Evolutionary conservation across 2,888 invertebrate species (phyloP).

Genomic region (Amphipyra tragopoginis): DNA sequence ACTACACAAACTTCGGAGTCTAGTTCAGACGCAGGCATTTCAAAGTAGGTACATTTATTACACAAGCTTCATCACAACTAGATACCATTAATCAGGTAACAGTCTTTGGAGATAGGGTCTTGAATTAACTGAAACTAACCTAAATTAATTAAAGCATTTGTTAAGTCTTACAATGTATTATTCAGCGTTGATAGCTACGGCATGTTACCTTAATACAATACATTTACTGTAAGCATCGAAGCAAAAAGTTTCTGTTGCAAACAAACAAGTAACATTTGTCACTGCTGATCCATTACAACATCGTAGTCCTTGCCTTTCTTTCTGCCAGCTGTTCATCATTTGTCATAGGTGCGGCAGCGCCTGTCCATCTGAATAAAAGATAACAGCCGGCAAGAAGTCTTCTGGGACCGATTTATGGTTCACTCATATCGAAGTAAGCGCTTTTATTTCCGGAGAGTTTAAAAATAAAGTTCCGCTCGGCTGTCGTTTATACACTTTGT

Average conservation of each 20-base stretch:
- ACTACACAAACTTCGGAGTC: neutral
- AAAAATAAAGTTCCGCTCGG: slow-evolving; percentile 66
- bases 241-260: slow-evolving; percentile 51
- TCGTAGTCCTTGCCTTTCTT: slow-evolving; percentile 50
- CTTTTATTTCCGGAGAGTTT: slow-evolving; percentile 66
- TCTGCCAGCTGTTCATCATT: slow-evolving; percentile 68
- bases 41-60: slow-evolving; percentile 8
- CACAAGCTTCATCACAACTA: slow-evolving; percentile 12
- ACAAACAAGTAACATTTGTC: slow-evolving; percentile 61
- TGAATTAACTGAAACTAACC: slow-evolving; percentile 38
- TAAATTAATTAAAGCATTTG: slow-evolving; percentile 35
- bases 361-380: slow-evolving; percentile 80
- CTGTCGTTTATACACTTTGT: slow-evolving; percentile 53
- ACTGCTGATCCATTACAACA: slow-evolving; percentile 53
- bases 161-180: slow-evolving; percentile 14
- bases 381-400: slow-evolving; percentile 74
- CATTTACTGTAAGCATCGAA: slow-evolving; percentile 33
- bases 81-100: slow-evolving; percentile 31
- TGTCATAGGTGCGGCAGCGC: slow-evolving; percentile 66
- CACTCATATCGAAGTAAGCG: slow-evolving; percentile 65
- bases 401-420: slow-evolving; percentile 78
- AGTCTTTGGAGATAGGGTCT: slow-evolving; percentile 15
- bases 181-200: slow-evolving; percentile 15
- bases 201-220: slow-evolving; percentile 23
- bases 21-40: slow-evolving; percentile 8